These are phyloP conservation scores for Drosophila melanosoma DNA, from an alignment of 2,888 invertebrate genomes.

Conservation along the genomic window DNA sequence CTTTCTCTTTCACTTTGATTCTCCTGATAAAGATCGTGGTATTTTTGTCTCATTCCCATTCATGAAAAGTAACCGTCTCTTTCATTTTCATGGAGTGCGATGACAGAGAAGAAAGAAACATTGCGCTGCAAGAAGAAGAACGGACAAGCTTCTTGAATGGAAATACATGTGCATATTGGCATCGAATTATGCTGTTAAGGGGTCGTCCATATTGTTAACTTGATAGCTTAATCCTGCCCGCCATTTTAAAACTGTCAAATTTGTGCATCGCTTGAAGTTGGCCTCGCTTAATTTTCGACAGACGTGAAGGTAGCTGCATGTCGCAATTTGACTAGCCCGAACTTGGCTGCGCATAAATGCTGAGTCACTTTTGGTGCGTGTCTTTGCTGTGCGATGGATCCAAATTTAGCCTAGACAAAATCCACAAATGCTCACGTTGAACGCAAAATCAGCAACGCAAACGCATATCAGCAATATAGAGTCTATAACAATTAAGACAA, in stretches of 20 bases:
- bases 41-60: constrained; percentile 29
- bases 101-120: not conserved
- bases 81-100: constrained; percentile 18
- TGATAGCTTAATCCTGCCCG: not conserved
- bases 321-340: not conserved
- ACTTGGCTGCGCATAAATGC: constrained; percentile 19
- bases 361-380: constrained; percentile 24
- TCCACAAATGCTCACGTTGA: not conserved
- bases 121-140: not conserved
- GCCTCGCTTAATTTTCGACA: constrained; percentile 4
- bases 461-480: constrained; percentile 4
- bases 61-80: constrained; percentile 28
- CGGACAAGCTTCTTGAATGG: not conserved
- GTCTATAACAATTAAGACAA: constrained; percentile 1
- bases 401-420: constrained; percentile 13
- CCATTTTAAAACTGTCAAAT: constrained; percentile 44
- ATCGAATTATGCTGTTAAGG: no score
- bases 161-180: not conserved
- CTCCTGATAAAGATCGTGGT: constrained; percentile 11
- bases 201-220: not conserved
- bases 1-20: constrained; percentile 20
- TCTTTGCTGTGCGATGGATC: constrained; percentile 4
- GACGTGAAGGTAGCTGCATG: constrained; percentile 30
- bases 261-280: constrained; percentile 24
- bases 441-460: constrained; percentile 9